Percentiles rank a stretch among this genome's conserved stretches.
Conservation (phyloP, 2,113 vertebrate genomes). For the Aspidoscelis tigris region DNA sequence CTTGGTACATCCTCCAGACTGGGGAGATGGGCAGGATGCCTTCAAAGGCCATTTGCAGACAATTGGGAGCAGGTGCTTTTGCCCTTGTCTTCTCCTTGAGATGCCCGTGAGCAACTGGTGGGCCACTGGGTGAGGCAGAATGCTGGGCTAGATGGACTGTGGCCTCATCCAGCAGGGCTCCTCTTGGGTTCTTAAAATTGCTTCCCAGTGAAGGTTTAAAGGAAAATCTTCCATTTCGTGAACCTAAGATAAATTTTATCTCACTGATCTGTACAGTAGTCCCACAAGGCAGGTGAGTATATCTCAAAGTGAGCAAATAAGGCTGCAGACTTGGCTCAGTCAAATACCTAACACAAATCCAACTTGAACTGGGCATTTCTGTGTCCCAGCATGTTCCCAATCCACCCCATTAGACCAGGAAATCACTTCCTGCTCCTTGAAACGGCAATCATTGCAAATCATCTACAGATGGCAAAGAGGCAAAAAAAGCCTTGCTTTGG, state of each 20-base stretch:
- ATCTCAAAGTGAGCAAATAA: not conserved
- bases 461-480: conserved; percentile 6
- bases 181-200: too few relatives aligned
- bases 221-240: not conserved
- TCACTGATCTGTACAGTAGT: not conserved
- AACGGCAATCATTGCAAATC: not conserved
- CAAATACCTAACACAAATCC: not conserved
- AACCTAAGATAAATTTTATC: not conserved
- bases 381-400: too few relatives aligned
- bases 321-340: too few relatives aligned
- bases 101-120: too few relatives aligned
- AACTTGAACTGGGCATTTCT: not conserved
- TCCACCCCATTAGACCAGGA: not conserved
- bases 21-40: too few relatives aligned
- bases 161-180: too few relatives aligned
- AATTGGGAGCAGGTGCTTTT: too few relatives aligned
- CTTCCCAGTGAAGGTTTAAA: not conserved
- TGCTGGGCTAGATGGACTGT: too few relatives aligned
- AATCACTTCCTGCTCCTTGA: conserved; percentile 13
- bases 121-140: too few relatives aligned
- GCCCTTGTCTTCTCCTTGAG: too few relatives aligned
- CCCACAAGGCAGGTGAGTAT: not conserved
- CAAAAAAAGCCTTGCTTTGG: not conserved
- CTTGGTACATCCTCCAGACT: too few relatives aligned
- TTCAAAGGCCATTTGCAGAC: too few relatives aligned